Evolutionary conservation across 2,113 vertebrate species (phyloP).

Genomic region (Anguilla japonica): DNA sequence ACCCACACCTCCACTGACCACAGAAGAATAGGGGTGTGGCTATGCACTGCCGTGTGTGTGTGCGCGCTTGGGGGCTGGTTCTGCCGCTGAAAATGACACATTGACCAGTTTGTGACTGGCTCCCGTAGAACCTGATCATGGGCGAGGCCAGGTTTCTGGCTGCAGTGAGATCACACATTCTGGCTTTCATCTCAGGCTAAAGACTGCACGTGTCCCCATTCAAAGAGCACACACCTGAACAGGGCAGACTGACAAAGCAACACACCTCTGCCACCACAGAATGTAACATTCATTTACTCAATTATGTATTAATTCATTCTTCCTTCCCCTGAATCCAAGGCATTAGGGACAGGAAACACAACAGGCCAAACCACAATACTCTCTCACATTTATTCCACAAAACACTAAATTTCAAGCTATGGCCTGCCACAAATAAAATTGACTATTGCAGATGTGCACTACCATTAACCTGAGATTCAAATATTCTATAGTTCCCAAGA

Average conservation of each 20-base stretch:
- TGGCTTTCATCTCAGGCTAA: neutral
- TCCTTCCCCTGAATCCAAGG: neutral
- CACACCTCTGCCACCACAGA: too few species aligned
- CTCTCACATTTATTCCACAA: neutral
- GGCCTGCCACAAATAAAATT: neutral
- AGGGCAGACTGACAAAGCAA: neutral
- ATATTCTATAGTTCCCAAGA: neutral
- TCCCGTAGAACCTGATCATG: neutral
- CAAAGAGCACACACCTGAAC: neutral
- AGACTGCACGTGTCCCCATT: neutral
- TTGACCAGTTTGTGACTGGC: neutral
- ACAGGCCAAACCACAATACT: neutral
- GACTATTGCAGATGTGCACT: neutral
- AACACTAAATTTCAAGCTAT: neutral
- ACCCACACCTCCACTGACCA: too few species aligned
- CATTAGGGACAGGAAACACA: neutral
- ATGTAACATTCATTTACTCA: too few species aligned
- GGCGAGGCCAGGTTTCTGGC: too few species aligned
- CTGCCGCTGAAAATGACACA: neutral
- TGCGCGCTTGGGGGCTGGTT: too few species aligned
- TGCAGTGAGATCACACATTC: too few species aligned
- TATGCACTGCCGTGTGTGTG: too few species aligned
- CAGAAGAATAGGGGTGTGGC: too few species aligned
- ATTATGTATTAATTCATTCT: neutral
- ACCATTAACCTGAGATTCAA: neutral